These are phyloP conservation scores for Calvadosia cruxmelitensis DNA, from an alignment of 30 jellyfish, hydroid and myxozoan genomes.

Conservation along the genomic window DNA sequence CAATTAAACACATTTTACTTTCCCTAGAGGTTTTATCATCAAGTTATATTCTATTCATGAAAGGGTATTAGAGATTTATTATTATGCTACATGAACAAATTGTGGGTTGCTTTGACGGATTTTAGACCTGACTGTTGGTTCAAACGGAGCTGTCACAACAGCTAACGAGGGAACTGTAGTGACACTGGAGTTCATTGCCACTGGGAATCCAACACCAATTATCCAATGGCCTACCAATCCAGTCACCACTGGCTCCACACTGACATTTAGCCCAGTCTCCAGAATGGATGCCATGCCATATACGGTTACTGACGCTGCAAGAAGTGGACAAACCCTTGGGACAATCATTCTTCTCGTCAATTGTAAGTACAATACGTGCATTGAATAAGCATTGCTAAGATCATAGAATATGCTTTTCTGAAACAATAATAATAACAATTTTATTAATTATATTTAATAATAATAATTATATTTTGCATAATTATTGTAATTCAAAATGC, in stretches of 20 bases:
- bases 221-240: neutral
- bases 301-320: neutral
- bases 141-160: neutral
- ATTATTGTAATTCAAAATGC: no score
- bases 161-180: neutral
- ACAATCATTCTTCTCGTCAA: neutral
- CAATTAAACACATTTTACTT: no score
- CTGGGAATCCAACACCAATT: neutral
- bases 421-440: no score
- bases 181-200: neutral
- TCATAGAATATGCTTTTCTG: no score
- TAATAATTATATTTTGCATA: no score
- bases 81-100: neutral
- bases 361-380: no score
- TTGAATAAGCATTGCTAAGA: no score
- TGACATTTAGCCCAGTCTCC: neutral
- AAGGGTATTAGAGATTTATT: no score
- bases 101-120: neutral
- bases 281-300: neutral
- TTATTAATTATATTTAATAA: no score
- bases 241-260: neutral
- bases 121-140: neutral
- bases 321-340: neutral
- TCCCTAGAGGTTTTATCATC: neutral
- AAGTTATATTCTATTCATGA: neutral